These are phyloP conservation scores for Propithecus coquereli DNA, from an alignment of 2,113 vertebrate species.

Conservation along the genomic window DNA sequence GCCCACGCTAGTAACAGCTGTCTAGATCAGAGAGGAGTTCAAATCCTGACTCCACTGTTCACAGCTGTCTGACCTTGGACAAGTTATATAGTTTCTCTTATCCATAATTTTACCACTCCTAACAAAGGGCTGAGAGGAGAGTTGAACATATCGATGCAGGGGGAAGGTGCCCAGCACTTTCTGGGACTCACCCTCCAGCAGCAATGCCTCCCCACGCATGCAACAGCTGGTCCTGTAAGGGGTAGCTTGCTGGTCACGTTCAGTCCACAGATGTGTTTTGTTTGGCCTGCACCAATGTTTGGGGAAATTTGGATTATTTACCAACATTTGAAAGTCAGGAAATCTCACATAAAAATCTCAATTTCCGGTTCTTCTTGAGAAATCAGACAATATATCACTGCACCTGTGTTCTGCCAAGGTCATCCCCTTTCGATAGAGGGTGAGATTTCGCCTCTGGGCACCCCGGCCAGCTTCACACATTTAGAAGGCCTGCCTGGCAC, in stretches of 20 bases:
- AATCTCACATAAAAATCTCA: slow-evolving; percentile 29
- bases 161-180: neutral
- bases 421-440: neutral
- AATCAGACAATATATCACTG: neutral
- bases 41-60: neutral
- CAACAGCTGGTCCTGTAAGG: neutral
- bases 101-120: neutral
- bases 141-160: rapidly evolving
- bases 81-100: neutral
- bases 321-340: slow-evolving; percentile 29
- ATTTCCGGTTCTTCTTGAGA: slow-evolving; percentile 36
- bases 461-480: neutral
- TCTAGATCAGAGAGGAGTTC: neutral
- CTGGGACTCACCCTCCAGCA: too few relatives aligned
- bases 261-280: neutral
- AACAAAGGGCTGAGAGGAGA: neutral
- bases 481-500: neutral
- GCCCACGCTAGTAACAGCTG: neutral
- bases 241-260: neutral
- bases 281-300: neutral
- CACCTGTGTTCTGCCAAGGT: neutral
- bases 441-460: rapidly evolving
- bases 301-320: neutral
- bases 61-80: neutral
- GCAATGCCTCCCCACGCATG: rapidly evolving